Evolutionary conservation across 2,888 invertebrate genomes (phyloP), one percentile per base, ranked within the genome.

Genomic region (Amphimallon solstitiale): DNA sequence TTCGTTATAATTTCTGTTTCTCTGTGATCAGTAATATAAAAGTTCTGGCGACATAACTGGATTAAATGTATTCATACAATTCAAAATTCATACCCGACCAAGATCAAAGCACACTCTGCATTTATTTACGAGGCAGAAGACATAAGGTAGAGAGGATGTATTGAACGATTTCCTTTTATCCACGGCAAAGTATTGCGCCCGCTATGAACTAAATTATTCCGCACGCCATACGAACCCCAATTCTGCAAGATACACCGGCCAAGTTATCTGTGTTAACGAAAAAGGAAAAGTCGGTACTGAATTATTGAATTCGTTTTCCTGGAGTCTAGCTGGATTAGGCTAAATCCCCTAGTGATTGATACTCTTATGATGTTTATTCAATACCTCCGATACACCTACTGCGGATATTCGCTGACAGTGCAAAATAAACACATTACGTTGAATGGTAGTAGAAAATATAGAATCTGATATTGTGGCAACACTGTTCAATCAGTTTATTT

Each of bases 281-380:
- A 75, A 72, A 71, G 68, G 73, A 71, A 74, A 73, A 76, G 75
- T 74, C 76, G 74, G 76, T 74, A 74, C 74, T 77, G 77, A 76
- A 76, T 77, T 77, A 77, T 76, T 75, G 77, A 76, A 76, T 76
- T 74, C 75, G 73, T 75, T 76, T 29, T 75, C 71, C 73, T 67
- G 72, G 65, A 74, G 73, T 74, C 74, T 74, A 70, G 73, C 70
- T 68, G 76, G 75, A 76, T 75, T 76, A 75, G 75, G 73, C 71
- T 70, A 74, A 77, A 75, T 75, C 75, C 77, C 74, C 69, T 69
- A 62, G 76, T 77, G 76, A 76, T 76, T 76, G 77, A 77, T 77
- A 76, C 75, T 73, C 74, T 74, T 73, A 75, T 75, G 77, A 76
- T 76, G 76, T 76, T 76, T 77, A 77, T 77, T 77, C 77, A 75